Conservation (phyloP, 2,888 invertebrate genomes). For the Bimastos eiseni region DNA sequence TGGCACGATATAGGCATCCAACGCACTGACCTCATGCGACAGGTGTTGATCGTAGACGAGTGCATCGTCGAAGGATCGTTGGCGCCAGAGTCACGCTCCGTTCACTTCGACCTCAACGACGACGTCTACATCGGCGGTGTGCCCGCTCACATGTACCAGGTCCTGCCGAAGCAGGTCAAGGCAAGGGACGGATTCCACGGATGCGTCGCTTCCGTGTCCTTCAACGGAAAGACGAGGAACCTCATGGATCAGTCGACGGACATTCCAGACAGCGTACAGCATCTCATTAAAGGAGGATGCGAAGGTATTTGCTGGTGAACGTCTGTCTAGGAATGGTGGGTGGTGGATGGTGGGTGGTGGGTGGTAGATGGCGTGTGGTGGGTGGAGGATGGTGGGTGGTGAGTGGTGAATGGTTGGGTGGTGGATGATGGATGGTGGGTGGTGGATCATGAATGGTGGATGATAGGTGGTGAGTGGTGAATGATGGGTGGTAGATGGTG, state of each 20-base stretch:
- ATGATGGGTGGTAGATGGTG: too few species aligned
- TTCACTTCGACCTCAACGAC: slow-evolving; percentile 37
- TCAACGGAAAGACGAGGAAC: slow-evolving; percentile 24
- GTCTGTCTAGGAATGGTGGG: too few species aligned
- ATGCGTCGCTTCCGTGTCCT: slow-evolving; percentile 32
- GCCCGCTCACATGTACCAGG: slow-evolving; percentile 29
- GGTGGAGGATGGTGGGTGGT: too few species aligned
- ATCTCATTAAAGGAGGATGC: slow-evolving; percentile 20
- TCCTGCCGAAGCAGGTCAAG: slow-evolving; percentile 30
- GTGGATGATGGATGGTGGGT: too few species aligned
- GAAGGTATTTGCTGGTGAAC: not conserved
- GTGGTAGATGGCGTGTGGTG: too few species aligned
- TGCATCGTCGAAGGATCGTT: not conserved
- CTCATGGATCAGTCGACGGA: slow-evolving; percentile 3
- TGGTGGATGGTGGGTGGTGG: too few species aligned
- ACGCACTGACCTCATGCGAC: slow-evolving; percentile 22
- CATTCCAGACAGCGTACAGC: not conserved
- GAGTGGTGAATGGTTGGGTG: too few species aligned
- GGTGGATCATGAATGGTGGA: too few species aligned
- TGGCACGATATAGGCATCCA: slow-evolving; percentile 30
- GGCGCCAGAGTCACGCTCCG: slow-evolving; percentile 24
- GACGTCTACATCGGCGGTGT: slow-evolving; percentile 34
- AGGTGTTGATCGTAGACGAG: slow-evolving; percentile 26
- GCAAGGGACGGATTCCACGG: slow-evolving; percentile 33
- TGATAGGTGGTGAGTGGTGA: too few species aligned